Conservation (phyloP, 2,888 invertebrate genomes). For the Chalcis sispes region DNA sequence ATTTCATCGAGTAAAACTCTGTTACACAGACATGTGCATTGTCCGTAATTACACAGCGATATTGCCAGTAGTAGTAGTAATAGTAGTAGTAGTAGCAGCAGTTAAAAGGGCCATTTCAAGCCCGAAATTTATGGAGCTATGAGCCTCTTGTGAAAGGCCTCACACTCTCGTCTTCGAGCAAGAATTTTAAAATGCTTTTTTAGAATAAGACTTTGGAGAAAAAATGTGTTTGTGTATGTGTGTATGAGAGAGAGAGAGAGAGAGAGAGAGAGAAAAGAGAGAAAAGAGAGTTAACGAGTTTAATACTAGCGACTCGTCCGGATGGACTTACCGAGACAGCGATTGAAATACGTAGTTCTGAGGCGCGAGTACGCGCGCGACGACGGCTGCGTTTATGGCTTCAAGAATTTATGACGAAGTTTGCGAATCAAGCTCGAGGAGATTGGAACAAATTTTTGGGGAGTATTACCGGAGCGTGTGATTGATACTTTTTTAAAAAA, state of each 20-base stretch:
- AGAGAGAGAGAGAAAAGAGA: too few relatives aligned
- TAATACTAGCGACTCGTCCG: too few relatives aligned
- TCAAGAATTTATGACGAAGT: slow-evolving; percentile 11
- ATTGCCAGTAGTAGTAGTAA: too few relatives aligned
- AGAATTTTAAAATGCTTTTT: slow-evolving; percentile 38
- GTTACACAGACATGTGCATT: background rate
- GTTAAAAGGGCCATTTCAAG: background rate
- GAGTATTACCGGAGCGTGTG: background rate
- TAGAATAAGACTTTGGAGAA: background rate
- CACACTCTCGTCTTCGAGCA: background rate
- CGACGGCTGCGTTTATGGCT: slow-evolving; percentile 22
- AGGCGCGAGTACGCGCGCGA: too few relatives aligned
- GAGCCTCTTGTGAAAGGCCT: background rate
- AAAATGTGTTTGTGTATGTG: background rate
- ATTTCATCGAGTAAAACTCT: too few relatives aligned
- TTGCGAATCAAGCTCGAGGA: background rate
- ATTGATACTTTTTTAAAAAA: background rate
- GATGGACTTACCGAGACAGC: slow-evolving; percentile 37
- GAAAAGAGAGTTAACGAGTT: background rate
- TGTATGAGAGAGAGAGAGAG: background rate
- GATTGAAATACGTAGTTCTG: slow-evolving; percentile 47
- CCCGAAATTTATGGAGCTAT: slow-evolving; percentile 6
- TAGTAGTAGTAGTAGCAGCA: background rate
- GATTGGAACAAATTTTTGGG: too few relatives aligned
- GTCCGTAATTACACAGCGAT: too few relatives aligned